These are phyloP conservation scores for Beroe ovata DNA, from an alignment of 37 sponge, comb jelly and placozoan genomes.

Conservation along the genomic window DNA sequence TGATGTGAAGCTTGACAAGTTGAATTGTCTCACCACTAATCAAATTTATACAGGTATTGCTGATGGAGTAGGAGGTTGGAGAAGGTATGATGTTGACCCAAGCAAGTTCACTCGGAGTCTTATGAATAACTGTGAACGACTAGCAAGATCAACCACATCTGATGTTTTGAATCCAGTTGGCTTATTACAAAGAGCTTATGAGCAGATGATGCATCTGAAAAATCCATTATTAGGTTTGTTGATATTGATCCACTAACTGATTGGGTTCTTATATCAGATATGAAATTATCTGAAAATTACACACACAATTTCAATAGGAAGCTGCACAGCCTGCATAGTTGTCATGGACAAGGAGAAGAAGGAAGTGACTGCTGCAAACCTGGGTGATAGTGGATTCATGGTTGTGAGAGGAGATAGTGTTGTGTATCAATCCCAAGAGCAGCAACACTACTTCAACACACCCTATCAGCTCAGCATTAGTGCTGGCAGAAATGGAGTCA, in stretches of 20 bases:
- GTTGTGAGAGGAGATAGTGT: conserved; percentile 68
- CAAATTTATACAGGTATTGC: conserved; percentile 82
- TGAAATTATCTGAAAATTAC: no score
- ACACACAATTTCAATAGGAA: no score
- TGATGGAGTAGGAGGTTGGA: conserved; percentile 83
- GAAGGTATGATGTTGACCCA: conserved; percentile 73
- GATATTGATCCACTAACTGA: no score
- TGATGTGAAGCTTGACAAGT: no score
- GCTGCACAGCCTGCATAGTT: conserved; percentile 76
- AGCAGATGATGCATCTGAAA: conserved; percentile 42
- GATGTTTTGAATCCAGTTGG: conserved; percentile 56
- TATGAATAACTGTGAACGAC: conserved; percentile 69
- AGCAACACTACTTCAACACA: conserved; percentile 73
- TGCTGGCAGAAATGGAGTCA: conserved; percentile 11
- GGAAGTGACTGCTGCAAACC: conserved; percentile 69
- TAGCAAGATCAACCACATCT: background rate
- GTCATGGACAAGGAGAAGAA: conserved; percentile 69
- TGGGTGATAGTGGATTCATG: conserved; percentile 76
- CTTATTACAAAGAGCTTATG: conserved; percentile 67
- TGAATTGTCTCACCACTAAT: no score
- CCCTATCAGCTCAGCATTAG: conserved; percentile 75
- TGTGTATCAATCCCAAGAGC: conserved; percentile 58
- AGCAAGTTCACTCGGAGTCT: conserved; percentile 70
- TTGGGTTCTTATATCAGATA: background rate
- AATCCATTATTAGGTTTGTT: conserved; percentile 67